phyloP scores from a whole-genome alignment of 2,888 invertebrate species.

The Spodoptera exigua region DNA sequence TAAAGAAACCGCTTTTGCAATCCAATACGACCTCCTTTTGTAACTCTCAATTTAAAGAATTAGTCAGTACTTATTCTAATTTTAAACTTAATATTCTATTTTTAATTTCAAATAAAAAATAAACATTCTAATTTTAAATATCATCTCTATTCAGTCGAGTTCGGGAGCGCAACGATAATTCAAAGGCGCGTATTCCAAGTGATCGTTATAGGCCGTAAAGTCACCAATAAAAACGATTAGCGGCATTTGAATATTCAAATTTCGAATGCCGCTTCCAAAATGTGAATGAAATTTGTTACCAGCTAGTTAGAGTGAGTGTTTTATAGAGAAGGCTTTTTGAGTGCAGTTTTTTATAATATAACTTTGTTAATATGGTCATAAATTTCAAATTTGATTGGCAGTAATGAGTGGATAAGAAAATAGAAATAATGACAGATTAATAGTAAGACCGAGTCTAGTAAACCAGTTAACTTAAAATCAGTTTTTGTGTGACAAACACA shows the following conservation, averaged over 20 bases:
- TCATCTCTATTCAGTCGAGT: constrained; percentile 53
- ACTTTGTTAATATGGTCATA: background rate
- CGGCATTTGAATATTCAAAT: constrained; percentile 84
- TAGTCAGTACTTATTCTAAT: background rate
- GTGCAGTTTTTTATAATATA: constrained; percentile 1
- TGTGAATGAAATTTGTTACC: constrained; percentile 71
- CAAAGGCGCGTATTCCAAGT: constrained; percentile 73
- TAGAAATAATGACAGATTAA: too few relatives aligned
- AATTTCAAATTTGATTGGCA: background rate
- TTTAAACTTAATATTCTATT: background rate
- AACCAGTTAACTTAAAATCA: too few relatives aligned
- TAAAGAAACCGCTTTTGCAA: background rate
- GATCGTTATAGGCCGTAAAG: constrained; percentile 85
- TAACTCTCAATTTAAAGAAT: too few relatives aligned
- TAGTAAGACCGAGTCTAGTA: too few relatives aligned
- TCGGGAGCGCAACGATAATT: constrained; percentile 68
- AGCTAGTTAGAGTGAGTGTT: constrained; percentile 27
- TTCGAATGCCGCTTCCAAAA: constrained; percentile 75
- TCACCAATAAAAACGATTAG: constrained; percentile 87
- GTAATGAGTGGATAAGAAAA: too few relatives aligned
- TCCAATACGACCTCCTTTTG: background rate
- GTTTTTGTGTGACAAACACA: background rate
- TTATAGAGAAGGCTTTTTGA: constrained; percentile 42
- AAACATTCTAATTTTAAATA: constrained; percentile 50
- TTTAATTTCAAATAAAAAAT: constrained; percentile 38